Evolutionary conservation across 2,888 invertebrate genomes (phyloP), one percentile per base, ranked within the genome.

Genomic region (Trachelus tabidus): DNA sequence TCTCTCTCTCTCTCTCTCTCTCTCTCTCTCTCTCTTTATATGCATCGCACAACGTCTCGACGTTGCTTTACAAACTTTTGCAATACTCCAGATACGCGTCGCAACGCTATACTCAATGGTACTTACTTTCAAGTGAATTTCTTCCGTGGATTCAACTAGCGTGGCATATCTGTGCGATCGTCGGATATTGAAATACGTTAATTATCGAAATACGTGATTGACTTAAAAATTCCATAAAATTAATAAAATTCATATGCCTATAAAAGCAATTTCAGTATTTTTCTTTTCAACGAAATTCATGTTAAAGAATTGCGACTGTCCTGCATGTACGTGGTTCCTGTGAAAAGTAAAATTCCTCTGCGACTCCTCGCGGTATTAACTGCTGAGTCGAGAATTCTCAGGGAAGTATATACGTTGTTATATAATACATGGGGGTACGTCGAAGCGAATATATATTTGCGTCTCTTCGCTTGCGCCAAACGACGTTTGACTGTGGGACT

Each of bases 401-500:
- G 71, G 23, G 30, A 71, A 34, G 30, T 56, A 56, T 9, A 40
- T 56, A 56, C 1, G 23, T 56, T 56, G 56, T 9, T 56, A 56
- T 56, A 23, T 56, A 56, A 56, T 56, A 56, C 56, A 23, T 56
- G 56, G 6, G 56, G 23, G 23, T 23, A 56, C 23, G 56, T 9
- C 56, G 56, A 1, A 56, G 56, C 6, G 56, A 9, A 56, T 23
- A 71, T 71, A 11, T 71, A 30, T 71, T 71, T 71, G 23, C 71
- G 71, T 71, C 30, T 23, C 30, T 31, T 30, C 35, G 34, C 37
- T 33, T 23, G 34, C 69, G 73, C 76, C 79, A 76, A 76, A 79
- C 76, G 76, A 73, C 74, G 73, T 76, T 79, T 74, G 79, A 74
- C 76, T 76, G 37, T 68, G 74, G 73, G 68, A 79, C 76, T 68